A percentile compares a stretch with the other conserved stretches of the same genome.
phyloP scores from a whole-genome alignment of 2,888 invertebrate genomes.

The Epinotia brunnichana region DNA sequence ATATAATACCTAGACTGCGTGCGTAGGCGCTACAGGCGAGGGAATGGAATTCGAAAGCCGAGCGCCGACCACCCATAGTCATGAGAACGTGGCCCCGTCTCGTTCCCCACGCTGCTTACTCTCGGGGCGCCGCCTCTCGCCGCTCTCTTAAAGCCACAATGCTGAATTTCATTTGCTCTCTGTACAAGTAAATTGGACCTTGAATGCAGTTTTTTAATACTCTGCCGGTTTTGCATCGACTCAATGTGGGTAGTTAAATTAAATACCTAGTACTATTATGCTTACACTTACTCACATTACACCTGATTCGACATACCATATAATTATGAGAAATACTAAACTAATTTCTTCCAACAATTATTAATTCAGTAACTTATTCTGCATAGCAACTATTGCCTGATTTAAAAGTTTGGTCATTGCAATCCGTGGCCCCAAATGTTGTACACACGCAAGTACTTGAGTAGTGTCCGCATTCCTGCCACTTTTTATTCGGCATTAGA shows the following conservation, averaged over 20 bases:
- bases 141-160: conserved; percentile 75
- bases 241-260: not conserved
- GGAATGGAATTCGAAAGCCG: conserved; percentile 83
- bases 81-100: conserved; percentile 80
- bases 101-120: conserved; percentile 77
- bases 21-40: conserved; percentile 81
- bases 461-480: conserved; percentile 75
- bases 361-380: not conserved
- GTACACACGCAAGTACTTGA: conserved; percentile 48
- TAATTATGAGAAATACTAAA: not conserved
- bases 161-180: conserved; percentile 81
- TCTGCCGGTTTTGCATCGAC: conserved; percentile 20
- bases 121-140: conserved; percentile 76
- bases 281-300: not conserved
- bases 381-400: conserved; percentile 1
- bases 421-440: conserved; percentile 29
- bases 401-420: conserved; percentile 18
- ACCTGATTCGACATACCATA: not conserved
- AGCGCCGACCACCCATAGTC: conserved; percentile 83
- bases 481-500: conserved; percentile 78
- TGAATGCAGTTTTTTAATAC: conserved; percentile 54
- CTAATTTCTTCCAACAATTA: not conserved
- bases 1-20: conserved; percentile 45
- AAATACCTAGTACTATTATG: not conserved
- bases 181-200: conserved; percentile 60